Percentiles rank a stretch among this genome's conserved stretches.
Evolutionary conservation across 1,140 invertebrate species (phyloP).

Genomic region (Formica selysi): DNA sequence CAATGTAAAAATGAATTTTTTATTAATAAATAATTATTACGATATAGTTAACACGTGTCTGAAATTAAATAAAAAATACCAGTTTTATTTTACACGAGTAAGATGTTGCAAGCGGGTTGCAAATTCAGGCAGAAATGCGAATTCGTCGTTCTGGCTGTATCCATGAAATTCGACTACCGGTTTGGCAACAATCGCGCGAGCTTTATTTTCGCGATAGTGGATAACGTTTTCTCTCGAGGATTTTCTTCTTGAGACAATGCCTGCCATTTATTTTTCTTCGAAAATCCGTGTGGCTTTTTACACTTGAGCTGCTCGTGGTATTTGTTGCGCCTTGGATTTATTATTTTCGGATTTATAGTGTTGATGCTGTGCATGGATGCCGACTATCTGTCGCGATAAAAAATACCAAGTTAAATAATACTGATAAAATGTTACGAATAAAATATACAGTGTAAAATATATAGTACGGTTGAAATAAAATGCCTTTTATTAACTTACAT

Average conservation of each 20-base stretch:
- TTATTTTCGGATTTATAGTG: slow-evolving; percentile 46
- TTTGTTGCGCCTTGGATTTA: slow-evolving; percentile 30
- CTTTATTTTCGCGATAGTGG: slow-evolving; percentile 41
- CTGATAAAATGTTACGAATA: too few species aligned
- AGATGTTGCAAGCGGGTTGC: neutral
- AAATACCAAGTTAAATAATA: slow-evolving; percentile 5
- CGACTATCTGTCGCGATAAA: neutral
- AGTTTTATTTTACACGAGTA: neutral
- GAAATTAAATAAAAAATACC: neutral
- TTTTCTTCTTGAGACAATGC: slow-evolving; percentile 54
- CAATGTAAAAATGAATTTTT: neutral
- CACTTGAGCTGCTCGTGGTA: slow-evolving; percentile 25
- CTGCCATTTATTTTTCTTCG: slow-evolving; percentile 58
- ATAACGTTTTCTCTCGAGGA: slow-evolving; percentile 48
- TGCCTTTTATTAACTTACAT: neutral
- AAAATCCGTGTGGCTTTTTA: slow-evolving; percentile 47
- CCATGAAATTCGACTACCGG: slow-evolving; percentile 46
- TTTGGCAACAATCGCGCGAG: slow-evolving; percentile 45
- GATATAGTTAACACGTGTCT: neutral
- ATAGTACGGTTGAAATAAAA: neutral
- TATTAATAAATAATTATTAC: neutral
- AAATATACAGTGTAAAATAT: neutral
- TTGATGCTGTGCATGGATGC: neutral
- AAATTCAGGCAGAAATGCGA: slow-evolving; percentile 11
- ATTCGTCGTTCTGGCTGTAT: slow-evolving; percentile 1